These are phyloP conservation scores for Chorisops tibialis DNA, from an alignment of 2,888 invertebrate genomes.

Conservation along the genomic window DNA sequence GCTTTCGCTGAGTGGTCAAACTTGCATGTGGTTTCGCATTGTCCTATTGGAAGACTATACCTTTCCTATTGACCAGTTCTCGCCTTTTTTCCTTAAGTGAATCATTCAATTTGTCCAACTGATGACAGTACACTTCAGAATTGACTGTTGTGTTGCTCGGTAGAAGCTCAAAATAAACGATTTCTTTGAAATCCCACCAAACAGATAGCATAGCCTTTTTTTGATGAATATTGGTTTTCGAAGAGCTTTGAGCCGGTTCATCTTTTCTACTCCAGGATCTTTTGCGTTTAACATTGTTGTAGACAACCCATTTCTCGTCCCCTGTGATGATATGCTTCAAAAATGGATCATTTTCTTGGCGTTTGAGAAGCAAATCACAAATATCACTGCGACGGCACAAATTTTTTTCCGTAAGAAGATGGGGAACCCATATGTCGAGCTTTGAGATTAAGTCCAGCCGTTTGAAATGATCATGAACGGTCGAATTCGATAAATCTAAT, in stretches of 20 bases:
- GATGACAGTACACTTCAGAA: too few relatives aligned
- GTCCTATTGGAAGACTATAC: too few relatives aligned
- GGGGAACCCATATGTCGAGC: background rate
- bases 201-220: conserved; percentile 15
- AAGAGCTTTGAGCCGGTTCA: background rate
- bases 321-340: too few relatives aligned
- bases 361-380: conserved; percentile 6
- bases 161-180: too few relatives aligned
- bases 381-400: background rate
- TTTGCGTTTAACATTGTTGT: background rate
- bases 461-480: background rate
- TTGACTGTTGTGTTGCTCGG: too few relatives aligned
- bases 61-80: too few relatives aligned
- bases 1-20: too few relatives aligned
- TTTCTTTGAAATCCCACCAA: conserved; percentile 13
- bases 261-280: conserved; percentile 15
- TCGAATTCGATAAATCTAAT: background rate
- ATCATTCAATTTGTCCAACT: too few relatives aligned
- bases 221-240: background rate
- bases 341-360: background rate
- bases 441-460: too few relatives aligned
- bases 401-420: background rate
- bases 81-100: too few relatives aligned
- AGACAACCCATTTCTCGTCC: background rate
- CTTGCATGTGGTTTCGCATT: too few relatives aligned